A percentile compares a stretch with the other conserved stretches of the same genome.
phyloP scores from a whole-genome alignment of 2,888 invertebrate genomes.

The Selenia dentaria region DNA sequence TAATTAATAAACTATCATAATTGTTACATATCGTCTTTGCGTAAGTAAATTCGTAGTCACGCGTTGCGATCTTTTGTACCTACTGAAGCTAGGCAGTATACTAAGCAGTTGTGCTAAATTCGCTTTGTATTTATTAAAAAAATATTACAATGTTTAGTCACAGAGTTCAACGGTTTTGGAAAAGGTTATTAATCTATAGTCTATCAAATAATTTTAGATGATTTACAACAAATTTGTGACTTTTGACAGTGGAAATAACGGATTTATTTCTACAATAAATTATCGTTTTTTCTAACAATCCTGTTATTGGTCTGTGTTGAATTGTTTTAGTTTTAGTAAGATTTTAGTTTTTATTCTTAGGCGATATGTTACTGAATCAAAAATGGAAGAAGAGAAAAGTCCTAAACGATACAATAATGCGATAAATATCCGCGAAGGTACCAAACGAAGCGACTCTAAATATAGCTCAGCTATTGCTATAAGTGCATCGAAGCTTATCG shows the following conservation, averaged over 20 bases:
- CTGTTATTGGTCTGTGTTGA: too few species aligned
- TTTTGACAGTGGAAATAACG: too few species aligned
- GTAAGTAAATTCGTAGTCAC: conserved; percentile 15
- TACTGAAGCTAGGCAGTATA: background rate
- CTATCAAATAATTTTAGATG: too few species aligned
- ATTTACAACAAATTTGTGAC: too few species aligned
- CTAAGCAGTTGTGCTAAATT: conserved; percentile 7
- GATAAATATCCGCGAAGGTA: conserved; percentile 50
- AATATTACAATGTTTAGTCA: conserved; percentile 1
- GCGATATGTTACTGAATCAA: too few species aligned
- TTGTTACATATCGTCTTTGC: too few species aligned
- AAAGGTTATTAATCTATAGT: background rate
- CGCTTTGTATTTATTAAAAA: conserved; percentile 12
- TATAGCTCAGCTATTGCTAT: conserved; percentile 66
- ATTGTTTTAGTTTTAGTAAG: too few species aligned
- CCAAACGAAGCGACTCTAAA: conserved; percentile 69
- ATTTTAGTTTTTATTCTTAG: too few species aligned
- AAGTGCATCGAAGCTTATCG: conserved; percentile 76
- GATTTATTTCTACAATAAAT: too few species aligned
- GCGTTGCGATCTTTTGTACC: conserved; percentile 24
- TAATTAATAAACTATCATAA: background rate
- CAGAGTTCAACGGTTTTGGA: background rate
- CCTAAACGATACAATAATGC: conserved; percentile 38
- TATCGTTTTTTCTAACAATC: too few species aligned
- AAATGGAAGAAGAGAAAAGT: too few species aligned